Percentiles rank a stretch among this genome's conserved stretches.
phyloP scores from a whole-genome alignment of 92 coral and sea anemone species.

The Zoanthus gigantus region DNA sequence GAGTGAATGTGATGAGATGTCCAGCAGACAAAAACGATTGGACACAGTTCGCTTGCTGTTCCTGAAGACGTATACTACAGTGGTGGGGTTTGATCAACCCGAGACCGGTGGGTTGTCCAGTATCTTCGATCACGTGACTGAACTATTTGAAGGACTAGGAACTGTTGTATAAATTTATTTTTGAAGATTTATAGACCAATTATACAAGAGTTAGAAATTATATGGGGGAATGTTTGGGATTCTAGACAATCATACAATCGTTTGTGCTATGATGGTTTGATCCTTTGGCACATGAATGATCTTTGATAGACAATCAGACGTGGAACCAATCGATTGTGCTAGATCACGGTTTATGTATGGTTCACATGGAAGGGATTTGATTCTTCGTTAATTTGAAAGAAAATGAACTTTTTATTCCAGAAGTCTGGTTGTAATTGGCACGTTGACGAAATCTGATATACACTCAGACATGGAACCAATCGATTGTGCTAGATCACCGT shows the following conservation, averaged over 20 bases:
- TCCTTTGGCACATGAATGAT: background rate
- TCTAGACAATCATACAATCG: background rate
- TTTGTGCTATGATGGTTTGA: background rate
- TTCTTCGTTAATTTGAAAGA: background rate
- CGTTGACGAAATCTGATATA: background rate
- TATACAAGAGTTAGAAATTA: background rate
- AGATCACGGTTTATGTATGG: background rate
- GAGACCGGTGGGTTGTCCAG: constrained; percentile 78
- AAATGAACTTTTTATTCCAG: background rate
- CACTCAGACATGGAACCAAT: background rate
- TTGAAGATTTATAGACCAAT: background rate
- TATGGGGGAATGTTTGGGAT: background rate
- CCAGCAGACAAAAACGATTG: constrained; percentile 83
- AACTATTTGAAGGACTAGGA: constrained; percentile 84
- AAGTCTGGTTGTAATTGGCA: background rate
- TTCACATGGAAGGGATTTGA: too few relatives aligned
- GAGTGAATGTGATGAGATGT: constrained; percentile 66
- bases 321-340: background rate
- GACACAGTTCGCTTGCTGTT: constrained; percentile 84
- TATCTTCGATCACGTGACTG: constrained; percentile 93
- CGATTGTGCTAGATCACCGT: background rate
- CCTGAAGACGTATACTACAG: constrained; percentile 76
- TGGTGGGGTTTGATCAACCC: constrained; percentile 71
- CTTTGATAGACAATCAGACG: background rate
- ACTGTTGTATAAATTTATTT: constrained; percentile 66